Evolutionary conservation across 2,888 invertebrate species (phyloP).

Genomic region (Megamerina dolium): DNA sequence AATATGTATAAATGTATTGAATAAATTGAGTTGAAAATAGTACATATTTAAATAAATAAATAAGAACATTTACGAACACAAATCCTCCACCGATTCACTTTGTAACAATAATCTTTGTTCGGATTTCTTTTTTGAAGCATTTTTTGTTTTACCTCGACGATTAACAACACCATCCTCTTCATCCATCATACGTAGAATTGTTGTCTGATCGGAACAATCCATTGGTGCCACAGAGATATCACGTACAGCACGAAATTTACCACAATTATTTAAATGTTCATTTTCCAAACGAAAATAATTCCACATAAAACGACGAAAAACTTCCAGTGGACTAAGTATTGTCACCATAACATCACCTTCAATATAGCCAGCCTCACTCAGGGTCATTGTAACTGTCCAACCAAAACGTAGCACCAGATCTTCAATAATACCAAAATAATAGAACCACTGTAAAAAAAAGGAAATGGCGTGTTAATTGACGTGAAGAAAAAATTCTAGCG

Average conservation of each 20-base stretch:
- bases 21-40: no score
- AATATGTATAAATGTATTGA: no score
- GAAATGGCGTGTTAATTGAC: conserved; percentile 10
- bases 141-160: conserved; percentile 35
- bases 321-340: conserved; percentile 62
- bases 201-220: conserved; percentile 65
- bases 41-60: no score
- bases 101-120: conserved; percentile 40
- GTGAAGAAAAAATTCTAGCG: background rate
- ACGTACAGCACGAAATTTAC: conserved; percentile 79
- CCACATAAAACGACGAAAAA: conserved; percentile 75
- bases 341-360: conserved; percentile 63
- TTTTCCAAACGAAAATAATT: conserved; percentile 86
- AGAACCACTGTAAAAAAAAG: conserved; percentile 56
- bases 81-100: conserved; percentile 46
- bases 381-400: conserved; percentile 68
- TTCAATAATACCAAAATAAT: conserved; percentile 77
- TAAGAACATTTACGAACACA: conserved; percentile 32
- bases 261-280: conserved; percentile 85
- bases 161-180: conserved; percentile 47
- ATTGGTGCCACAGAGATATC: conserved; percentile 77
- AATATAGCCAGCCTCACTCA: conserved; percentile 60
- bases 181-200: conserved; percentile 49
- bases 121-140: conserved; percentile 39
- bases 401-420: conserved; percentile 72